Base-by-base conservation (phyloP, 2,888 invertebrate species). In the Tetheella fluctuosa region DNA sequence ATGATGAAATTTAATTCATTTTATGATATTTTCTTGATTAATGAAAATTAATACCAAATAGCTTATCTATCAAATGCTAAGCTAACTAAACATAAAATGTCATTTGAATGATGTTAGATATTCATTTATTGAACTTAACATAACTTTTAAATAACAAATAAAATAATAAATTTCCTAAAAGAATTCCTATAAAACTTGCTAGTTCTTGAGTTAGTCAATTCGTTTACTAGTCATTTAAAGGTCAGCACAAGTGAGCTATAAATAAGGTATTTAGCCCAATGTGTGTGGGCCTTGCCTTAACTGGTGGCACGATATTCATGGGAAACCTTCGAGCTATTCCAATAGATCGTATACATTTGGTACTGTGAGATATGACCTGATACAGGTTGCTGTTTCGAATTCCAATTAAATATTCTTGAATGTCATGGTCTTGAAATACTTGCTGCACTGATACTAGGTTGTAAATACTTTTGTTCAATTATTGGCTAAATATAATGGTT, bases 251-350 rank as follows among this genome's bases (percentile, higher is more conserved):
- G 86, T 83, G 78, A 77, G 84, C 85, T 82, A 90, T 91, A 90
- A 90, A 90, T 90, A 90, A 85, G 84, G 86, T 88, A 85, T 90
- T 90, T 89, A 89, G 89, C 85, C 83, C 85, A 85, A 85, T 87
- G 88, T 89, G 91, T 90, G 90, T 90, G 91, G 90, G 88, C 88
- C 72, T 68, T 67, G 74, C 84, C 85, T 83, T 85, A 86, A 84
- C 81, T 80, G 76, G 83, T 71, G 82, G 84, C 79, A 77, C 77
- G 81, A 79, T 69, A 69, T 77, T 79, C 84, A 86, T 89, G 86
- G 81, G 85, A 87, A 86, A 80, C 78, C 78, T 75, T 71, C 64
- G 68, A 75, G 75, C 77, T 78, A 82, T 80, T 81, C 87, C 85
- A 84, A 86, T 85, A 71, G 77, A 74, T 79, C 71, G 78, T 79